phyloP scores from a whole-genome alignment of 1,140 invertebrate genomes.

The Cylas formicarius region DNA sequence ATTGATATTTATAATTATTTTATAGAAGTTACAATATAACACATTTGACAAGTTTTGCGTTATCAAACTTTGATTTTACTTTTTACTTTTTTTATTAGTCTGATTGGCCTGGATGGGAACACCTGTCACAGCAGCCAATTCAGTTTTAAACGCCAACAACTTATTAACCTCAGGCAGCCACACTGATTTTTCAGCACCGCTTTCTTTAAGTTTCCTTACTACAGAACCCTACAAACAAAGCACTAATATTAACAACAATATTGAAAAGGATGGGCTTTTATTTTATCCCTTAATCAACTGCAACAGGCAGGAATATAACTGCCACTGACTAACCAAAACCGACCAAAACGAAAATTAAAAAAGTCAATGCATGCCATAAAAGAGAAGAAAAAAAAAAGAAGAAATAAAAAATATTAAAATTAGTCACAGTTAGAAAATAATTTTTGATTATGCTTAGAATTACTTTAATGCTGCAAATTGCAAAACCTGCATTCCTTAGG shows the following conservation, averaged over 20 bases:
- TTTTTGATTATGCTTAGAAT: no score
- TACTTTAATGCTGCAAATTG: no score
- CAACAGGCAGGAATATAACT: neutral
- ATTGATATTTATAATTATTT: no score
- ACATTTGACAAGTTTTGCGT: no score
- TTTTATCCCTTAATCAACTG: no score
- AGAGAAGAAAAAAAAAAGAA: neutral
- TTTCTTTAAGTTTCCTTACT: slow-evolving; percentile 68
- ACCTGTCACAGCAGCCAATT: slow-evolving; percentile 52
- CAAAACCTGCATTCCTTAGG: no score
- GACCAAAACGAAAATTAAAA: slow-evolving; percentile 1
- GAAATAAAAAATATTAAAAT: slow-evolving; percentile 5
- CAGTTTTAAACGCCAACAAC: slow-evolving; percentile 67
- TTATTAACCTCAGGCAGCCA: slow-evolving; percentile 70
- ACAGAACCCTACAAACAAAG: slow-evolving; percentile 56
- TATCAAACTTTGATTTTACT: no score
- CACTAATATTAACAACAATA: no score
- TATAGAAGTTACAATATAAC: no score
- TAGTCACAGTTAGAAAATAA: no score
- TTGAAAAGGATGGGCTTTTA: no score
- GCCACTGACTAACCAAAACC: slow-evolving; percentile 7
- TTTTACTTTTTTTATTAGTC: slow-evolving; percentile 29
- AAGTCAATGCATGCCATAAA: neutral
- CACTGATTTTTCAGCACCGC: slow-evolving; percentile 59
- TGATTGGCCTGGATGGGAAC: slow-evolving; percentile 31